Percentiles rank a stretch among this genome's conserved stretches.
Evolutionary conservation across 2,888 invertebrate genomes (phyloP).

Genomic region (Adineta ricciae): DNA sequence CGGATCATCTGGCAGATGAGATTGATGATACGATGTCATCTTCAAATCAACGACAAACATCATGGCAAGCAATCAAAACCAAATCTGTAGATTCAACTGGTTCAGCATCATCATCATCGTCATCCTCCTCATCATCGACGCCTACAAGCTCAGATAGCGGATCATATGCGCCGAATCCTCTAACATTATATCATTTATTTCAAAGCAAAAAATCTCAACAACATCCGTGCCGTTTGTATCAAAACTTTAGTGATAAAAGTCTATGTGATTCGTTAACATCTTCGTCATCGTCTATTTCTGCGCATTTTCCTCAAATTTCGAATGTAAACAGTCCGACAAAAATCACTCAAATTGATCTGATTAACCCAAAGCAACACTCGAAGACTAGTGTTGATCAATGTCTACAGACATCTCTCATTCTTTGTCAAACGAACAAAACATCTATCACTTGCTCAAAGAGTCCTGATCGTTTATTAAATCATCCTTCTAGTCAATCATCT

Average conservation of each 20-base stretch:
- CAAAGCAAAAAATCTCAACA: not conserved
- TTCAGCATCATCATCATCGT: not conserved
- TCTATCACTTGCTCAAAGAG: not conserved
- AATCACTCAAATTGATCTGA: not conserved
- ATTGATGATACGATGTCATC: not conserved
- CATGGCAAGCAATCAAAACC: not conserved
- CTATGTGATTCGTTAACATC: not conserved
- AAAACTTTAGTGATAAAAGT: constrained; percentile 21
- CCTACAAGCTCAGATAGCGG: not conserved
- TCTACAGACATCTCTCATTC: not conserved
- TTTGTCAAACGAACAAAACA: not conserved
- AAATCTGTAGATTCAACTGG: not conserved
- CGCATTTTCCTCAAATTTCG: not conserved
- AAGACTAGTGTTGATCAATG: not conserved
- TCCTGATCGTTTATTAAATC: not conserved
- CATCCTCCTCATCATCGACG: no score
- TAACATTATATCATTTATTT: constrained; percentile 7
- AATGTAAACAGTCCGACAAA: not conserved
- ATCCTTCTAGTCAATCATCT: not conserved
- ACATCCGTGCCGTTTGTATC: not conserved
- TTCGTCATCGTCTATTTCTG: not conserved
- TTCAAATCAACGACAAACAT: not conserved
- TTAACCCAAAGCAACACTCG: not conserved
- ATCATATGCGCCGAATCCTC: not conserved
- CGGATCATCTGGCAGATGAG: not conserved